Evolutionary conservation across 1,140 invertebrate species (phyloP).

Genomic region (Heliothis subflexa): DNA sequence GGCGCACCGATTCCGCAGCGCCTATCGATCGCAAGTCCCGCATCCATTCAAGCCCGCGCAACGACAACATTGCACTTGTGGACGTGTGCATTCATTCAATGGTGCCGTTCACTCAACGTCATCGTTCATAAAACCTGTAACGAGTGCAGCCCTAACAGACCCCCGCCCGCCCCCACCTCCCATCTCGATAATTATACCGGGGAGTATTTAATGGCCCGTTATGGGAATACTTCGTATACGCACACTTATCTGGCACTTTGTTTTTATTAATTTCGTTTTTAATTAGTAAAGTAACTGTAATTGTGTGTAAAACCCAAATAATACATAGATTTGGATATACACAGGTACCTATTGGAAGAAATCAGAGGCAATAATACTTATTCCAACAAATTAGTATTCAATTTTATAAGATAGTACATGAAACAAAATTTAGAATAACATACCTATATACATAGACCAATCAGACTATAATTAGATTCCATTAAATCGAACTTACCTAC

Average conservation of each 20-base stretch:
- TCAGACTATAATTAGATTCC: too few relatives aligned
- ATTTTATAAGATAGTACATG: too few relatives aligned
- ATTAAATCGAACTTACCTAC: too few relatives aligned
- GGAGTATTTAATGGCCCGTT: neutral
- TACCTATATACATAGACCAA: too few relatives aligned
- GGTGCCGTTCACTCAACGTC: slow-evolving; percentile 55
- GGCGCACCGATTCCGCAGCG: slow-evolving; percentile 52
- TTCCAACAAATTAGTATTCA: too few relatives aligned
- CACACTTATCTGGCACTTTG: neutral
- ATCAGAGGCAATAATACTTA: too few relatives aligned
- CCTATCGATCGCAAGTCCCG: slow-evolving; percentile 35
- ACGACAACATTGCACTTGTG: slow-evolving; percentile 20
- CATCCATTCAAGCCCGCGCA: slow-evolving; percentile 45
- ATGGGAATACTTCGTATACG: slow-evolving; percentile 8
- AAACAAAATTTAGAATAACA: too few relatives aligned
- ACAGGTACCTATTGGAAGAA: too few relatives aligned
- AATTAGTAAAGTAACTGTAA: neutral
- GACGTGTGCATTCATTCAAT: slow-evolving; percentile 58
- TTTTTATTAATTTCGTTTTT: neutral
- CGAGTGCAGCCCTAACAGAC: too few relatives aligned
- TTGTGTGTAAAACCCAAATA: neutral
- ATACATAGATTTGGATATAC: neutral
- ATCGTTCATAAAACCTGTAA: slow-evolving; percentile 49
- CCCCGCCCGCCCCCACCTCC: neutral
- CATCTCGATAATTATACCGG: slow-evolving; percentile 1